Evolutionary conservation across 2,113 vertebrate genomes (phyloP).

Genomic region (Enhydra lutris): DNA sequence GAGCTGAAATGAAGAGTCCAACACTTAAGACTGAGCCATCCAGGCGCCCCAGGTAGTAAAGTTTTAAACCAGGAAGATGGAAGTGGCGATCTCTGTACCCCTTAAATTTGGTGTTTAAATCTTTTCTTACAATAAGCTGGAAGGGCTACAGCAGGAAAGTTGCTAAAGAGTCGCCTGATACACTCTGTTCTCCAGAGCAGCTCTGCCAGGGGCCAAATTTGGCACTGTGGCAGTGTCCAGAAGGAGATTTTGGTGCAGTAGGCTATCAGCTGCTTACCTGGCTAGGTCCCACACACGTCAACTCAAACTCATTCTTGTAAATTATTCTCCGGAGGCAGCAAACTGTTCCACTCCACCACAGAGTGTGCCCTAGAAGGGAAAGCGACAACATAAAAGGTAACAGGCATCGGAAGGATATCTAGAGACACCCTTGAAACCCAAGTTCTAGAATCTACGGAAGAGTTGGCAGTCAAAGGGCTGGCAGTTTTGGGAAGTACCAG

Average conservation of each 20-base stretch:
- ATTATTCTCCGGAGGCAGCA: conserved; percentile 91
- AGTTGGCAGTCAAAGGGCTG: neutral
- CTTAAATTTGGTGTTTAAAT: neutral
- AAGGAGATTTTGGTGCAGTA: no score
- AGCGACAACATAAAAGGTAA: neutral
- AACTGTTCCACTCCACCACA: conserved; percentile 97
- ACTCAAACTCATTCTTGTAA: conserved; percentile 98
- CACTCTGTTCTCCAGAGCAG: no score
- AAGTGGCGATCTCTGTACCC: neutral
- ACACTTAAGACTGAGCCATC: neutral
- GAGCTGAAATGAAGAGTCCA: neutral
- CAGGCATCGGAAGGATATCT: neutral
- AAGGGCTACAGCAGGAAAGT: neutral
- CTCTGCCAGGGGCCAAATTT: no score
- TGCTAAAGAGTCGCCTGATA: neutral
- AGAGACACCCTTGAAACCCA: neutral
- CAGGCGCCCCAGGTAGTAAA: neutral
- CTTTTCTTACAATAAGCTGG: neutral
- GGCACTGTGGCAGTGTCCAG: no score
- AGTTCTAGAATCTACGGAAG: neutral
- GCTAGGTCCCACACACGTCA: no score
- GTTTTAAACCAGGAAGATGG: neutral
- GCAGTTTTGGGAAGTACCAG: neutral
- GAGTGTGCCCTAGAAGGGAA: conserved; percentile 88
- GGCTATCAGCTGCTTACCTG: no score